Conservation (phyloP, 2,888 invertebrate genomes). For the Xestia rhomboidea region DNA sequence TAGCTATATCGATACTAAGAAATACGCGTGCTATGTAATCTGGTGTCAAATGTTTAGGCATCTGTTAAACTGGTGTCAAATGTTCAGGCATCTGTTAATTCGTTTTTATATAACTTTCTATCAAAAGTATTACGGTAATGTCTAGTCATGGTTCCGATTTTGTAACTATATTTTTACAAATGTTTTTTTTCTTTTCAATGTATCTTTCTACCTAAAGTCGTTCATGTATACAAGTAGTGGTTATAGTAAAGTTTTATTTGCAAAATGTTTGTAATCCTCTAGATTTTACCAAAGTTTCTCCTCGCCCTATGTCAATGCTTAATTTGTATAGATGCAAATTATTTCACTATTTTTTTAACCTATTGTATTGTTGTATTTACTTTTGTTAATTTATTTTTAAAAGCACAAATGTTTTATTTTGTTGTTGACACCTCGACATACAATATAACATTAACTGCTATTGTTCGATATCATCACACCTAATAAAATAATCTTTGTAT, state of each 20-base stretch:
- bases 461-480: slow-evolving; percentile 89
- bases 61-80: neutral
- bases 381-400: slow-evolving; percentile 90
- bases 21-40: slow-evolving; percentile 74
- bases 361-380: slow-evolving; percentile 87
- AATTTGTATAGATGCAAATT: slow-evolving; percentile 77
- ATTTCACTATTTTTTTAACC: slow-evolving; percentile 79
- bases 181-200: slow-evolving; percentile 63
- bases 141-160: slow-evolving; percentile 84
- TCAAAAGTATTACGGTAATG: slow-evolving; percentile 67
- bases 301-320: slow-evolving; percentile 88
- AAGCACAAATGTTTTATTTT: slow-evolving; percentile 89
- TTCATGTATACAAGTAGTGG: slow-evolving; percentile 63
- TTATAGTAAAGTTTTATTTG: slow-evolving; percentile 42
- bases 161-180: slow-evolving; percentile 75
- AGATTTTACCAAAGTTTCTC: slow-evolving; percentile 72
- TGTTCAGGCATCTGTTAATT: slow-evolving; percentile 62
- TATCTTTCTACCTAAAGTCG: slow-evolving; percentile 62
- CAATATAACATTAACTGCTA: slow-evolving; percentile 88
- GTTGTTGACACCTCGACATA: slow-evolving; percentile 88
- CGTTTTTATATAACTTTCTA: slow-evolving; percentile 60
- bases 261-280: slow-evolving; percentile 59
- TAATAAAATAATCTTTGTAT: slow-evolving; percentile 90
- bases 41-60: slow-evolving; percentile 62
- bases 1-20: slow-evolving; percentile 71